A percentile compares a stretch with the other conserved stretches of the same genome.
These are phyloP conservation scores for Sialis lutaria DNA, from an alignment of 2,888 invertebrate genomes.

Conservation along the genomic window DNA sequence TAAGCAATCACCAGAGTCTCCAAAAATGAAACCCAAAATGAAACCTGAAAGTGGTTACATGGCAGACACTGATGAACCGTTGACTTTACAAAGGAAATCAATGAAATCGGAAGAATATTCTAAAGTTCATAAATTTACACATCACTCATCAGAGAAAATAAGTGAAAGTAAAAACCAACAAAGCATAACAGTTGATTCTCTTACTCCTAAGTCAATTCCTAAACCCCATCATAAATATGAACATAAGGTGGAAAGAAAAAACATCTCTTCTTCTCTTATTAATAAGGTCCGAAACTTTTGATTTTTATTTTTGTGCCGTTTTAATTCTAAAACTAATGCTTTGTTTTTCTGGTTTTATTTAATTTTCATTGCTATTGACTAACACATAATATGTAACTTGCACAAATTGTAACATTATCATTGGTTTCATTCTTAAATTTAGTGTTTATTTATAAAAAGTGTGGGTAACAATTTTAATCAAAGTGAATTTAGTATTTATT, in stretches of 20 bases:
- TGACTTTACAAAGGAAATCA: slow-evolving; percentile 17
- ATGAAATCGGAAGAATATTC: slow-evolving; percentile 17
- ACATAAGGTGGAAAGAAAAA: slow-evolving; percentile 17
- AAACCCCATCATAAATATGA: slow-evolving; percentile 14
- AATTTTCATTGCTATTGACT: too few relatives aligned
- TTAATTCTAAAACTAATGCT: too few relatives aligned
- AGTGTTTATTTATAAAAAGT: too few relatives aligned
- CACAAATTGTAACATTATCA: too few relatives aligned
- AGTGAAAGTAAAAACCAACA: slow-evolving; percentile 17
- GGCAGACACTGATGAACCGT: slow-evolving; percentile 52
- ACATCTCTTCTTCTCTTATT: slow-evolving; percentile 18
- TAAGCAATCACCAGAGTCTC: slow-evolving; percentile 27
- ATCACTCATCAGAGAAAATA: slow-evolving; percentile 16
- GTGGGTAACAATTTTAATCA: too few relatives aligned
- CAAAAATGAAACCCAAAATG: slow-evolving; percentile 31
- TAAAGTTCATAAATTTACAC: slow-evolving; percentile 16
- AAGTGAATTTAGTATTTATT: too few relatives aligned
- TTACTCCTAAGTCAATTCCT: slow-evolving; percentile 14
- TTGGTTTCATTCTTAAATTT: too few relatives aligned
- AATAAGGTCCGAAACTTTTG: slow-evolving; percentile 23
- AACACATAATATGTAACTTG: too few relatives aligned
- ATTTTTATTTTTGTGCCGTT: too few relatives aligned
- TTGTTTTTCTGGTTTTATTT: too few relatives aligned
- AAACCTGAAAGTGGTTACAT: slow-evolving; percentile 42
- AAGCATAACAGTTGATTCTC: slow-evolving; percentile 13